Percentiles rank a stretch among this genome's conserved stretches.
phyloP scores from a whole-genome alignment of 2,113 vertebrate species.

The Vimba vimba region DNA sequence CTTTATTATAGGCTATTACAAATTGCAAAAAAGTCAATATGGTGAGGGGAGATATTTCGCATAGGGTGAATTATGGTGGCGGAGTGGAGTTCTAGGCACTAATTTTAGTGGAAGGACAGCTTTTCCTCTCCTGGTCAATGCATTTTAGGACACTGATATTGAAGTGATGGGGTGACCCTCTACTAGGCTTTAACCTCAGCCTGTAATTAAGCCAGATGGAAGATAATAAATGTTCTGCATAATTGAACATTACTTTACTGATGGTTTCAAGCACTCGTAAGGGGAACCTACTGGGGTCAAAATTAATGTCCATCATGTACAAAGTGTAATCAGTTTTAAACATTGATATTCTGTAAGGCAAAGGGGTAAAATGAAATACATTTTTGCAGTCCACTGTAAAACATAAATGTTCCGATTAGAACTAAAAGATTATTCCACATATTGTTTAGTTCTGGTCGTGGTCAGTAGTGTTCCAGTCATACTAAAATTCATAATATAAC shows the following conservation, averaged over 20 bases:
- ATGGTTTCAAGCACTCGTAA: conserved; percentile 77
- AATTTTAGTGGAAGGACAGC: conserved; percentile 88
- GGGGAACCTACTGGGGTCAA: conserved; percentile 68
- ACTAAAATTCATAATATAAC: not conserved
- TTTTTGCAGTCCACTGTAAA: not conserved
- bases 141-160: conserved; percentile 91
- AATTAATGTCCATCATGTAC: conserved; percentile 67
- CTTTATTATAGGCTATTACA: conserved; percentile 85
- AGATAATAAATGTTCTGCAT: conserved; percentile 86
- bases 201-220: conserved; percentile 83
- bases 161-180: conserved; percentile 90
- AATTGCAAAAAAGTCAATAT: conserved; percentile 83
- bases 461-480: not conserved
- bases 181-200: conserved; percentile 82
- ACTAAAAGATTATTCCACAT: not conserved
- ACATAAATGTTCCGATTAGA: not conserved
- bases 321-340: conserved; percentile 61
- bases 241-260: conserved; percentile 86
- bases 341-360: conserved; percentile 74
- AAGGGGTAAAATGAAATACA: conserved; percentile 47
- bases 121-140: conserved; percentile 84
- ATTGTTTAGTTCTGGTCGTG: not conserved
- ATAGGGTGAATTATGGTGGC: conserved; percentile 88
- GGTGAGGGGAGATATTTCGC: conserved; percentile 86
- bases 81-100: conserved; percentile 86